Percentiles rank a stretch among this genome's conserved stretches.
phyloP scores from a whole-genome alignment of 2,888 invertebrate genomes.

The Thecocarcelia acutangulata region DNA sequence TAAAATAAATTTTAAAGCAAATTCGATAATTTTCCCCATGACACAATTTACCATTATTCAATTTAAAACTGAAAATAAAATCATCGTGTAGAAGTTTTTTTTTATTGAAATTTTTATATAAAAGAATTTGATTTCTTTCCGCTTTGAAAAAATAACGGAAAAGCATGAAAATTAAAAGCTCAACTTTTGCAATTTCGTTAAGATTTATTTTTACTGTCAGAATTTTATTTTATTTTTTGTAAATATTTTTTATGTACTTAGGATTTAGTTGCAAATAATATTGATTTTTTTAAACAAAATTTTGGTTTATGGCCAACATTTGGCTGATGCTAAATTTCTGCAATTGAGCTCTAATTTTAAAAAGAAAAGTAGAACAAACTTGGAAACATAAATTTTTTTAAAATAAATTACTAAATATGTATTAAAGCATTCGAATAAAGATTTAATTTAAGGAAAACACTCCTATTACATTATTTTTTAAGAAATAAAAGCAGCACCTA shows the following conservation, averaged over 20 bases:
- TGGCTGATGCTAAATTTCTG: not conserved
- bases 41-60: too few relatives aligned
- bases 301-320: slow-evolving; percentile 50
- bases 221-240: not conserved
- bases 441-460: too few relatives aligned
- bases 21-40: too few relatives aligned
- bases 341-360: slow-evolving; percentile 13
- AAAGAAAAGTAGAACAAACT: slow-evolving; percentile 1
- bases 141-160: slow-evolving; percentile 18
- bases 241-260: not conserved
- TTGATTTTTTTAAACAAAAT: slow-evolving; percentile 2
- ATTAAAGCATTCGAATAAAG: too few relatives aligned
- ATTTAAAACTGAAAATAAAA: not conserved
- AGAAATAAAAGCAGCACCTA: too few relatives aligned
- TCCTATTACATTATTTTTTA: too few relatives aligned
- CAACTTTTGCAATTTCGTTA: slow-evolving; percentile 27
- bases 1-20: too few relatives aligned
- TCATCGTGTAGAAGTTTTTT: not conserved
- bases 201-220: slow-evolving; percentile 24
- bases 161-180: slow-evolving; percentile 36
- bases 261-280: slow-evolving; percentile 20
- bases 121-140: too few relatives aligned
- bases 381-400: not conserved
- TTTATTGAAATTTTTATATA: slow-evolving; percentile 1
- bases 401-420: too few relatives aligned